phyloP scores from a whole-genome alignment of 2,113 vertebrate species.

The Ceyx cyanopectus region DNA sequence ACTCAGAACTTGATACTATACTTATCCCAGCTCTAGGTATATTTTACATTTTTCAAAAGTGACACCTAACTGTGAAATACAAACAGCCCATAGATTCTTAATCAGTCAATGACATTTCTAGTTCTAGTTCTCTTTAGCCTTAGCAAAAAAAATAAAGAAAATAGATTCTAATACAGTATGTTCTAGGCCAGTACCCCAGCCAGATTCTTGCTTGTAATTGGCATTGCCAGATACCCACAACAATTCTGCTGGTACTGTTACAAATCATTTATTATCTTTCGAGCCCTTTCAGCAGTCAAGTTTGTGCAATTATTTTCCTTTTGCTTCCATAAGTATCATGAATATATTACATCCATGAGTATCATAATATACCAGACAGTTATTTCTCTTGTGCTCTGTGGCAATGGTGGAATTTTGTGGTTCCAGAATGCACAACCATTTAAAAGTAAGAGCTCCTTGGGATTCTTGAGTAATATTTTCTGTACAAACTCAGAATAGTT shows the following conservation, averaged over 20 bases:
- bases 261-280: background rate
- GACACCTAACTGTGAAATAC: background rate
- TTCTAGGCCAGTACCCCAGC: background rate
- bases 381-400: background rate
- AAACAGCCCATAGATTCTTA: background rate
- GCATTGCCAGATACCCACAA: background rate
- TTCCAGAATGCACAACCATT: background rate
- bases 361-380: background rate
- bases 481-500: background rate
- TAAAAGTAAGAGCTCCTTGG: background rate
- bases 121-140: background rate
- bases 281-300: background rate
- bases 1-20: conserved; percentile 6
- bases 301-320: background rate
- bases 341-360: background rate
- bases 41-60: background rate
- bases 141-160: background rate
- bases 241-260: background rate
- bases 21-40: background rate
- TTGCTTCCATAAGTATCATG: background rate
- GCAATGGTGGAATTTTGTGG: background rate
- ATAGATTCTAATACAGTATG: background rate
- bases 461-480: background rate
- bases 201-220: background rate
- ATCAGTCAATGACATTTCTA: background rate